phyloP scores from a whole-genome alignment of 1,140 invertebrate genomes.

The Drosophila fuyamai region DNA sequence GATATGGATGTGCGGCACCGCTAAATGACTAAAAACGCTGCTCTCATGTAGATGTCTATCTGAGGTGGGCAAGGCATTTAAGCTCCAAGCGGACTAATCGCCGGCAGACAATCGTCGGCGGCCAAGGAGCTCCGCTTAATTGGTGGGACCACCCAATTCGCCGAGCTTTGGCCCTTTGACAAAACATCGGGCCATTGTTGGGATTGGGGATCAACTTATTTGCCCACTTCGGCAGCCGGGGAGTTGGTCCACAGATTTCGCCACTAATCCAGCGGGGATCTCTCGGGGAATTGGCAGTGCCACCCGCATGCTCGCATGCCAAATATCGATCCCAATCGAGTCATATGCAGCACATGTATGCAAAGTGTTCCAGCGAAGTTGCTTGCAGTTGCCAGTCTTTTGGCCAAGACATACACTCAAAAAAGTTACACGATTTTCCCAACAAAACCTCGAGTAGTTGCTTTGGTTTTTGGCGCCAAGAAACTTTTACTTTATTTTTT shows the following conservation, averaged over 20 bases:
- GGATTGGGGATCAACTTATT: conserved; percentile 11
- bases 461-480: too few relatives aligned
- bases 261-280: conserved; percentile 9
- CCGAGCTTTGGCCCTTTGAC: conserved; percentile 16
- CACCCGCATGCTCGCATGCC: conserved; percentile 29
- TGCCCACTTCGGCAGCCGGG: conserved; percentile 1
- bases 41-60: conserved; percentile 47
- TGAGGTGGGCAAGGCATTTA: conserved; percentile 12
- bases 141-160: conserved; percentile 37
- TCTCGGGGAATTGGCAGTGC: conserved; percentile 20
- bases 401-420: conserved; percentile 16
- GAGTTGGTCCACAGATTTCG: conserved; percentile 17
- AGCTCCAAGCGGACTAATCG: conserved; percentile 20
- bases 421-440: not conserved
- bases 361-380: conserved; percentile 45
- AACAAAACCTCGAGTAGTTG: too few relatives aligned
- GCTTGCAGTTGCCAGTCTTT: conserved; percentile 1
- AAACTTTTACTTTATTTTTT: too few relatives aligned
- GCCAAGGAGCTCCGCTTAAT: conserved; percentile 23
- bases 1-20: conserved; percentile 22
- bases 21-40: conserved; percentile 50
- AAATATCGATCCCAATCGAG: conserved; percentile 47
- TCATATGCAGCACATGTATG: conserved; percentile 42
- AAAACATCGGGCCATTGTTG: conserved; percentile 24
- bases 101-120: conserved; percentile 40